A percentile compares a stretch with the other conserved stretches of the same genome.
Evolutionary conservation across 2,888 invertebrate species (phyloP).

Genomic region (Macaria liturata): DNA sequence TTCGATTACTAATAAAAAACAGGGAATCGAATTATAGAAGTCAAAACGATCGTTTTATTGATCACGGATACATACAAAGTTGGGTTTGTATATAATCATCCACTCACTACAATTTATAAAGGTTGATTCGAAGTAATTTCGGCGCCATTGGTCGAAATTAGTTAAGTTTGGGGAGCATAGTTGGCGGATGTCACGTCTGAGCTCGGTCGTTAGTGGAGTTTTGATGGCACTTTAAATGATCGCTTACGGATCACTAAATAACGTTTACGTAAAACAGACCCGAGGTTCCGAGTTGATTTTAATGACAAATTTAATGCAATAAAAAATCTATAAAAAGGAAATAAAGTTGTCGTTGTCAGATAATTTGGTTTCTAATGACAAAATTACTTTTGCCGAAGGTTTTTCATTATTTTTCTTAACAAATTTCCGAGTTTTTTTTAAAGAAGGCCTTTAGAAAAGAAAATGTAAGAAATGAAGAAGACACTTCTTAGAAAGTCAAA

Average conservation of each 20-base stretch:
- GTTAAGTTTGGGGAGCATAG: constrained; percentile 32
- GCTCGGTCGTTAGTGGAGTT: constrained; percentile 42
- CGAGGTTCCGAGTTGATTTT: constrained; percentile 10
- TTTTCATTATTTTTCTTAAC: no score
- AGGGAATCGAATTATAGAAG: constrained; percentile 29
- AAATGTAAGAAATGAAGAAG: no score
- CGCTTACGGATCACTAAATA: constrained; percentile 42
- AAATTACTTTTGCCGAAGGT: not conserved
- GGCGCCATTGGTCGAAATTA: constrained; percentile 37
- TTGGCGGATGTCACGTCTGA: constrained; percentile 51
- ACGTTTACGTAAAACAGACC: constrained; percentile 30
- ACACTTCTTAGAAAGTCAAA: no score
- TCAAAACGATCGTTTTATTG: constrained; percentile 31
- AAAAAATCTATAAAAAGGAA: constrained; percentile 4
- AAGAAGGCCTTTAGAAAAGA: no score
- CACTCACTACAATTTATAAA: constrained; percentile 41
- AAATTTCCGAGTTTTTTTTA: no score
- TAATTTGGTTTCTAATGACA: constrained; percentile 11
- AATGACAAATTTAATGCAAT: constrained; percentile 1
- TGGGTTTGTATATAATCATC: constrained; percentile 36
- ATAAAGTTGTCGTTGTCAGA: constrained; percentile 5
- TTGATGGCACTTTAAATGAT: constrained; percentile 51
- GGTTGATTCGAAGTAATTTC: constrained; percentile 37
- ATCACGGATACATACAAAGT: constrained; percentile 30
- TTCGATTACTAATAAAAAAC: constrained; percentile 35